These are phyloP conservation scores for Lamproptera curius DNA, from an alignment of 2,888 invertebrate species.

Conservation along the genomic window DNA sequence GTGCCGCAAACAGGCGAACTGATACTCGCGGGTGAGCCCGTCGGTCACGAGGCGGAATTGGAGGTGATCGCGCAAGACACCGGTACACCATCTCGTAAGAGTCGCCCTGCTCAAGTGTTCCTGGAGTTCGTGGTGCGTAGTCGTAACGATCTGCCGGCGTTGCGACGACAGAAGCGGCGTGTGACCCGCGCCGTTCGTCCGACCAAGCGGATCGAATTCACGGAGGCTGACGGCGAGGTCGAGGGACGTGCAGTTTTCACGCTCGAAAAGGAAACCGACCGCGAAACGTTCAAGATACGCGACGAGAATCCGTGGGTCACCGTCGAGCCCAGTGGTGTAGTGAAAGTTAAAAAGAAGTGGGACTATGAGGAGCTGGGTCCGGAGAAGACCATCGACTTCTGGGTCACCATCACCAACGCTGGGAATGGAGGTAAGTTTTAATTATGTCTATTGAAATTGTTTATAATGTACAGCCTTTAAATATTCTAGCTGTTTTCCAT, in stretches of 20 bases:
- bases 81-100: constrained; percentile 84
- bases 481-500: too few relatives aligned
- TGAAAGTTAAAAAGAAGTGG: constrained; percentile 97
- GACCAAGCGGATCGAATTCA: constrained; percentile 95
- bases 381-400: constrained; percentile 96
- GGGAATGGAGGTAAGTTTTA: constrained; percentile 88
- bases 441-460: too few relatives aligned
- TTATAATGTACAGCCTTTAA: too few relatives aligned
- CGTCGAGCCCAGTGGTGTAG: constrained; percentile 93
- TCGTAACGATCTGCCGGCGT: constrained; percentile 79
- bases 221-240: constrained; percentile 92
- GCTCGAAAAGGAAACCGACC: constrained; percentile 93
- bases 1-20: constrained; percentile 96
- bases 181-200: constrained; percentile 95
- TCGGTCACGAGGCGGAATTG: constrained; percentile 82
- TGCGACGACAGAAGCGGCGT: constrained; percentile 85
- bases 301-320: constrained; percentile 97
- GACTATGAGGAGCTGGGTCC: constrained; percentile 96
- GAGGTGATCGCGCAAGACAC: constrained; percentile 91
- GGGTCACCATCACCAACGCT: constrained; percentile 95
- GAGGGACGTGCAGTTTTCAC: constrained; percentile 93
- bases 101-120: constrained; percentile 86
- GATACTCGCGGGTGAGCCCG: constrained; percentile 88
- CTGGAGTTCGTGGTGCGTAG: constrained; percentile 83
- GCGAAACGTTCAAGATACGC: constrained; percentile 94